Conservation (phyloP, 1,140 invertebrate genomes). For the Eubasilissa regina region DNA sequence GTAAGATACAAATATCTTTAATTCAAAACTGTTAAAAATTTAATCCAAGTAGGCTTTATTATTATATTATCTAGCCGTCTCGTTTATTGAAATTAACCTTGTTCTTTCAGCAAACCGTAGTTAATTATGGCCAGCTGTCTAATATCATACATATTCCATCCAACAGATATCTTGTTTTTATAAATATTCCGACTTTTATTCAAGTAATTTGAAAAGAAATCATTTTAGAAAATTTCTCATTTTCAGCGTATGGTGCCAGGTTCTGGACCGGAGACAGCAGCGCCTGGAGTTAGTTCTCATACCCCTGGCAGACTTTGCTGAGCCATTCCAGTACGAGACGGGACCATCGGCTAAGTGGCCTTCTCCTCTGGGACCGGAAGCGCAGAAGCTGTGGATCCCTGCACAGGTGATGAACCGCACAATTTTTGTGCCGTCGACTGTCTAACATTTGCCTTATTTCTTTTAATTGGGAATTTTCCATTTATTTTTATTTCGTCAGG, state of each 20-base stretch:
- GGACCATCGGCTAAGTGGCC: background rate
- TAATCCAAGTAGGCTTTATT: no score
- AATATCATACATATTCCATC: no score
- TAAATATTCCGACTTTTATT: no score
- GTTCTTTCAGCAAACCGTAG: no score
- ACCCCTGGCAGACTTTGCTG: slow-evolving; percentile 82
- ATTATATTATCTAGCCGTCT: no score
- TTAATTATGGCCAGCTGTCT: no score
- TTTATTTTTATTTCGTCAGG: slow-evolving; percentile 56
- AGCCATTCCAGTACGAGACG: slow-evolving; percentile 74
- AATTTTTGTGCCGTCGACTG: no score
- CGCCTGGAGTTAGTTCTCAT: slow-evolving; percentile 83
- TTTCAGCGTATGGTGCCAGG: slow-evolving; percentile 90
- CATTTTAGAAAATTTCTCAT: slow-evolving; percentile 10
- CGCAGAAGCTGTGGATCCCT: background rate
- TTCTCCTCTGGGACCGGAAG: slow-evolving; percentile 1
- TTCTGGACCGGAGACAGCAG: slow-evolving; percentile 90
- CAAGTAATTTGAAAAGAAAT: background rate
- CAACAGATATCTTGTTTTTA: no score
- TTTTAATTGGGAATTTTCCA: no score
- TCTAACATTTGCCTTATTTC: no score
- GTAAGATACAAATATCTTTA: slow-evolving; percentile 75
- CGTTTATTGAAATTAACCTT: no score
- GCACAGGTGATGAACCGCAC: slow-evolving; percentile 4
- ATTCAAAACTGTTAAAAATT: no score